Evolutionary conservation across 1,140 invertebrate genomes (phyloP), one percentile per base, ranked within the genome.

Genomic region (Macrobrachium nipponense): DNA sequence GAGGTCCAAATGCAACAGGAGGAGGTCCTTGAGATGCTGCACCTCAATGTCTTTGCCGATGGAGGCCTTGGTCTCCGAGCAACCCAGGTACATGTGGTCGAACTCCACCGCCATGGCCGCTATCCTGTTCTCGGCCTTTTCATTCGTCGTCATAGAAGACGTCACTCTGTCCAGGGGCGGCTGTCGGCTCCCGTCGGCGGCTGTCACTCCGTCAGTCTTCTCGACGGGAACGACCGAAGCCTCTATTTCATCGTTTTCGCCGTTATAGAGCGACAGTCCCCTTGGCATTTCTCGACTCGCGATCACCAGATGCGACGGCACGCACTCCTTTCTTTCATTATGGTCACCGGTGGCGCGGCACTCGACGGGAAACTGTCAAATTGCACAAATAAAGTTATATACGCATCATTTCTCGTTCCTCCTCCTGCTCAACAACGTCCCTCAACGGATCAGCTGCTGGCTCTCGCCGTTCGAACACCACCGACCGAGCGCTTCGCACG

Each of bases 41-140:
- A 86, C 84, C 73, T 86, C 84, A 12, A 86, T 80, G 75, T 86
- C 84, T 61, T 86, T 86, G 73, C 70, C 84, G 43, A 86, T 61
- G n/a, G 84, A 80, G 20, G 84, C 84, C 59, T 86, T 86, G 4
- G 84, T 73, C n/a, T 86, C 83, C 20, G 84, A 86, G 58, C 84
- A 86, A 23, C 84, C 84, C 73, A 80, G 62, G 58, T 86, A 86
- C 84, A 86, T 86, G 68, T 86, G 84, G 68, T 86, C 84, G 60
- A 86, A 73, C 62, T 86, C 84, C 66, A 86, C 84, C 15, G 84
- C 84, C 84, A 86, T 86, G 58, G 84, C 77, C 77, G 84, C 77
- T 70, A 86, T 68, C 43, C 66, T 86, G 58, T 80, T 86, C 20
- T 86, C 84, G 36, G 14, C 70, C 27, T 20, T 17, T 51, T 79